phyloP scores from a whole-genome alignment of 1,140 invertebrate species.

The Diorhabda carinulata region DNA sequence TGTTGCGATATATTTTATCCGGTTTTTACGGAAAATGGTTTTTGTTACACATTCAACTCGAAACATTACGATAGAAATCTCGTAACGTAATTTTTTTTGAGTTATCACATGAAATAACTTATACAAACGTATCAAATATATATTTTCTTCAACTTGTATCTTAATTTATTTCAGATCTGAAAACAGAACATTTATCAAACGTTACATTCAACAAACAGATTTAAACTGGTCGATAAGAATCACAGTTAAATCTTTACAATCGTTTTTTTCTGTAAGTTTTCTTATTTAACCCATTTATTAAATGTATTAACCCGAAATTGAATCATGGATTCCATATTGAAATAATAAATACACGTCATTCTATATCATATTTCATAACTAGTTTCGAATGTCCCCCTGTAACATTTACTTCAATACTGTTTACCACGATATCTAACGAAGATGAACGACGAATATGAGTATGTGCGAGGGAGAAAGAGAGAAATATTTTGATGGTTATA shows the following conservation, averaged over 20 bases:
- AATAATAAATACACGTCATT: too few relatives aligned
- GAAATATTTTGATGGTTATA: too few relatives aligned
- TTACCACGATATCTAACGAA: too few relatives aligned
- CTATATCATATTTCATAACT: too few relatives aligned
- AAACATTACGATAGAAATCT: conserved; percentile 52
- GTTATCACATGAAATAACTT: neutral
- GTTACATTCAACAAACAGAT: conserved; percentile 61
- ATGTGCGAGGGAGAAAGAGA: neutral
- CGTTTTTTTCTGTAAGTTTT: conserved; percentile 49
- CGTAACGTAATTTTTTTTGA: conserved; percentile 50
- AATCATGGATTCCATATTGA: too few relatives aligned
- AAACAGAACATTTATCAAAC: conserved; percentile 42
- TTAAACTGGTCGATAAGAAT: conserved; percentile 58
- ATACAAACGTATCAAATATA: neutral
- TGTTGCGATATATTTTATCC: conserved; percentile 54
- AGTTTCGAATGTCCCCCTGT: too few relatives aligned
- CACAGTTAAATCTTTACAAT: conserved; percentile 50
- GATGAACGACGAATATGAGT: neutral
- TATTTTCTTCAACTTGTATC: neutral
- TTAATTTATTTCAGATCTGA: neutral
- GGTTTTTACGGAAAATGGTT: conserved; percentile 66
- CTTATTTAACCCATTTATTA: neutral
- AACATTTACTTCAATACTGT: too few relatives aligned
- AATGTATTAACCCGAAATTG: too few relatives aligned
- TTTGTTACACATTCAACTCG: conserved; percentile 67